Percentiles rank a stretch among this genome's conserved stretches.
Conservation (phyloP, 2,113 vertebrate genomes). For the Myiopsitta monachus region DNA sequence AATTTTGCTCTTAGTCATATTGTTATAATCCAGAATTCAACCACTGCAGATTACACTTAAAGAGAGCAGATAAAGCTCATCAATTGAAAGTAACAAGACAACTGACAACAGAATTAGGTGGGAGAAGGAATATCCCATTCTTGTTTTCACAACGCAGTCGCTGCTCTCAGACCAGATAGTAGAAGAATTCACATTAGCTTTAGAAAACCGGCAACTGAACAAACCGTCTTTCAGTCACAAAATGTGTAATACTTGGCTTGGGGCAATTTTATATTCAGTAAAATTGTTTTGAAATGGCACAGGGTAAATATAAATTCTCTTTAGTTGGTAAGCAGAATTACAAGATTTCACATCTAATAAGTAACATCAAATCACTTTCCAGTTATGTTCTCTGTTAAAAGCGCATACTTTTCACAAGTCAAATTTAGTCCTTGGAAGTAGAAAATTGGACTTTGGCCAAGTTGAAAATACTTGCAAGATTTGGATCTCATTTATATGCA, state of each 20-base stretch:
- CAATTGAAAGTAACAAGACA: background rate
- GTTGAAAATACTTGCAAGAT: background rate
- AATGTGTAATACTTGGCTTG: background rate
- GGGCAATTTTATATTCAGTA: background rate
- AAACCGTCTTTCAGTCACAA: conserved; percentile 28
- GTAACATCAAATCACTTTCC: background rate
- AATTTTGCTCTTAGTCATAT: background rate
- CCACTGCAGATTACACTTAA: background rate
- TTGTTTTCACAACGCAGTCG: background rate
- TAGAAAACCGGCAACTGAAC: conserved; percentile 14
- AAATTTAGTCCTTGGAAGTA: background rate
- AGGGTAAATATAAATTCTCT: background rate
- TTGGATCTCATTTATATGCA: background rate
- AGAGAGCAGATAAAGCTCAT: background rate
- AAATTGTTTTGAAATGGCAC: conserved; percentile 3
- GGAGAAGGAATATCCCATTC: background rate
- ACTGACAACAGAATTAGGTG: background rate
- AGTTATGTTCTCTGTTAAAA: background rate
- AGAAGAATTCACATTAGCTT: background rate
- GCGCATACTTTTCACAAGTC: background rate
- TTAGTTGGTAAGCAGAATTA: background rate
- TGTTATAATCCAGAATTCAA: background rate
- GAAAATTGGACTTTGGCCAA: background rate
- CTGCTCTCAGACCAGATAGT: background rate
- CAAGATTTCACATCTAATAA: conserved; percentile 12